A percentile compares a stretch with the other conserved stretches of the same genome.
phyloP scores from a whole-genome alignment of 1,140 invertebrate genomes.

The Temnothorax nylanderi region DNA sequence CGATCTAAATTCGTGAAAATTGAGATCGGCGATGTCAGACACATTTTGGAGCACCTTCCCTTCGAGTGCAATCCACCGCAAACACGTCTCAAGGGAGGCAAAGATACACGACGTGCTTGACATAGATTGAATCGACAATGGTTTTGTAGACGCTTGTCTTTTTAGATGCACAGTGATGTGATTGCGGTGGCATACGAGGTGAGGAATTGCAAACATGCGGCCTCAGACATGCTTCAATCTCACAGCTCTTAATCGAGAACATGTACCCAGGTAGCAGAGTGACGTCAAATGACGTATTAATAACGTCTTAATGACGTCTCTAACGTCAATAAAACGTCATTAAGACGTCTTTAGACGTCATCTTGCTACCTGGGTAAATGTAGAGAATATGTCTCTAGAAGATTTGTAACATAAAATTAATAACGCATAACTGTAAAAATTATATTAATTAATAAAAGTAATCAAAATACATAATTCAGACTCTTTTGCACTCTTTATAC shows the following conservation, averaged over 20 bases:
- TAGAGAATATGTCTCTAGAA: neutral
- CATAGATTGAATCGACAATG: conserved; percentile 56
- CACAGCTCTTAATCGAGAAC: neutral
- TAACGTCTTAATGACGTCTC: no score
- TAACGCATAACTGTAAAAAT: neutral
- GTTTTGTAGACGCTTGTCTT: conserved; percentile 51
- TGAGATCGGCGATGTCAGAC: conserved; percentile 48
- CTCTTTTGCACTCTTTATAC: neutral
- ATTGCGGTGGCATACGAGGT: neutral
- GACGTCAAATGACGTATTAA: no score
- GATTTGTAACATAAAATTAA: neutral
- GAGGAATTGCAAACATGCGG: conserved; percentile 17
- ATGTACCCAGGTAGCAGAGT: no score
- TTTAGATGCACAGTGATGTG: conserved; percentile 28
- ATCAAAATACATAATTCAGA: neutral
- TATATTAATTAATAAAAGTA: no score
- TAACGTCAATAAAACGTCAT: no score
- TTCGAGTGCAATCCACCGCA: conserved; percentile 27
- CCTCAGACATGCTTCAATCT: neutral
- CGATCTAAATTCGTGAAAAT: conserved; percentile 37
- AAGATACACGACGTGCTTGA: conserved; percentile 53
- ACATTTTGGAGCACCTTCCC: conserved; percentile 15
- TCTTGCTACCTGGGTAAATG: no score
- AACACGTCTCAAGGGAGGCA: conserved; percentile 37
- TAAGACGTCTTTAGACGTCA: no score